Percentiles rank a stretch among this genome's conserved stretches.
Conservation (phyloP, 1,140 invertebrate genomes). For the Trachymyrmex cornetzi region DNA sequence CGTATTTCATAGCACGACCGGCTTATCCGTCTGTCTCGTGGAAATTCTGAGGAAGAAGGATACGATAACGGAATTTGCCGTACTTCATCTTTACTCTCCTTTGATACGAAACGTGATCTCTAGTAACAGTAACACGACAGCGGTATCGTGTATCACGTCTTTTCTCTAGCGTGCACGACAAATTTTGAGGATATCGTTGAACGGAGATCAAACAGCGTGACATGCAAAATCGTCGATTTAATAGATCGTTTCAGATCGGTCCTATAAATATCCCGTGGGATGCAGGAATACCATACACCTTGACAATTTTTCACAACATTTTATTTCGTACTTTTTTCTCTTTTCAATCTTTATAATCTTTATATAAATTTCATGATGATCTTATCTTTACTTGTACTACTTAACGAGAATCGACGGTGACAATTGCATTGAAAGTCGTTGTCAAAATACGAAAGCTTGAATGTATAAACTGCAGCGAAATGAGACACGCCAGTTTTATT, state of each 20-base stretch:
- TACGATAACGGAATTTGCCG: constrained; percentile 36
- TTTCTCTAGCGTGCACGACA: constrained; percentile 22
- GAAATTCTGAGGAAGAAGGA: constrained; percentile 23
- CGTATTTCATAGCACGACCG: background rate
- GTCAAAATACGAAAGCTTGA: background rate
- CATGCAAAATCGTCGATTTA: constrained; percentile 29
- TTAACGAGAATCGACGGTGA: constrained; percentile 6
- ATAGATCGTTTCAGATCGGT: background rate
- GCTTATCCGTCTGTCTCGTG: background rate
- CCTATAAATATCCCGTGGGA: background rate
- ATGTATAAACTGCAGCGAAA: background rate
- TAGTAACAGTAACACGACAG: constrained; percentile 24
- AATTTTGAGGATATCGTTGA: constrained; percentile 40
- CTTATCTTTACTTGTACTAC: constrained; percentile 19
- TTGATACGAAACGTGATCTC: constrained; percentile 48
- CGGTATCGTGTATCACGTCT: constrained; percentile 24
- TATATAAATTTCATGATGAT: constrained; percentile 19
- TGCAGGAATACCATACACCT: constrained; percentile 16
- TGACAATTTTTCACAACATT: constrained; percentile 30
- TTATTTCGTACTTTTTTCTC: constrained; percentile 36
- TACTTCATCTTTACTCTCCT: constrained; percentile 32
- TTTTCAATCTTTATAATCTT: constrained; percentile 20
- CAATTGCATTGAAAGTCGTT: background rate
- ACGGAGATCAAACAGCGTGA: constrained; percentile 29
- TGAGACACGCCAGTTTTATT: constrained; percentile 10